Evolutionary conservation across 1,140 invertebrate species (phyloP), one percentile per base, ranked within the genome.

Genomic region (Pachypsylla venusta): DNA sequence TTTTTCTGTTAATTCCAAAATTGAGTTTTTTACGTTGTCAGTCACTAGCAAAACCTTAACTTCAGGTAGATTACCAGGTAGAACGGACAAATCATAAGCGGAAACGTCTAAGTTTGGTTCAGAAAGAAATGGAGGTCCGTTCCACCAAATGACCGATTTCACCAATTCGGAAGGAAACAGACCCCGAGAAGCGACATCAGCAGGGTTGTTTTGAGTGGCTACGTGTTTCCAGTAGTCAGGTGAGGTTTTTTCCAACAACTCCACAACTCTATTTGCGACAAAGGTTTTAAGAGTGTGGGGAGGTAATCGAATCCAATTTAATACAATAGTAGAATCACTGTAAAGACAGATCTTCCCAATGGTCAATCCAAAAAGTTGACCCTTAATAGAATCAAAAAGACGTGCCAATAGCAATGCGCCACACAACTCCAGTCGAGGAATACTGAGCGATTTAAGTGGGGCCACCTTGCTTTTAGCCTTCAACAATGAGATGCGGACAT

Each of bases 181-280:
- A 14, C 73, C 74, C 57, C 73, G 61, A n/a, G 73, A 73, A 13
- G 67, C 58, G 3, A 65, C 56, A 67, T 77, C 74, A 4, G 73
- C 72, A 53, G n/a, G 16, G 27, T 72, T 70, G 64, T 77, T 76
- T 1, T 69, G 53, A 2, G 69, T 65, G 13, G 57, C 53, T 0
- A 76, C 69, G 62, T 76, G 70, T 25, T 35, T 20, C 76, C 73
- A 77, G 27, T 0, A 28, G n/a, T n/a, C n/a, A n/a, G n/a, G 27
- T 7, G 39, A 19, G 16, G 60, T 62, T 1, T 66, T 16, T 25
- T 66, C 60, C 30, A 67, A 66, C 54, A 75, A 71, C 61, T 68
- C 54, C 27, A 59, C 57, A 0, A 72, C 68, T 53, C 71, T 55
- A 62, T 76, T 71, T 0, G 60, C 65, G 1, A 74, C 70, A 64